phyloP scores from a whole-genome alignment of 1,140 invertebrate species.

The Drosophila willistoni region DNA sequence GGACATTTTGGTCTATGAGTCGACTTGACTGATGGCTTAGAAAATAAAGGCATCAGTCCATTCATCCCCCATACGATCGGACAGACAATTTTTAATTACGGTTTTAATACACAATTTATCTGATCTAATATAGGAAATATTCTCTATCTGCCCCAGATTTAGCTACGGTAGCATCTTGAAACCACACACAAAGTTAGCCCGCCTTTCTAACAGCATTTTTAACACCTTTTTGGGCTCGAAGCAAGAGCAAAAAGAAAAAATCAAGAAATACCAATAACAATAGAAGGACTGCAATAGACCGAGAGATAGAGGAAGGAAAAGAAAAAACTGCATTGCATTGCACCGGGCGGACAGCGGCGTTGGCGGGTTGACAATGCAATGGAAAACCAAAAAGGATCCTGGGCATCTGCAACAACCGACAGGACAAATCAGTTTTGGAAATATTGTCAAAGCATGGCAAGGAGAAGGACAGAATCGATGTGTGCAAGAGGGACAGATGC shows the following conservation, averaged over 20 bases:
- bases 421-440: slow-evolving; percentile 9
- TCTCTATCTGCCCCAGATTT: too few relatives aligned
- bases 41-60: background rate
- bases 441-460: slow-evolving; percentile 6
- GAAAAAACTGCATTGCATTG: background rate
- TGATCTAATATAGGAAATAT: too few relatives aligned
- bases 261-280: background rate
- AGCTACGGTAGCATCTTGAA: background rate
- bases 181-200: slow-evolving; percentile 9
- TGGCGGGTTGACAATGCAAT: slow-evolving; percentile 12
- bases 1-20: slow-evolving; percentile 7
- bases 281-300: background rate
- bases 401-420: slow-evolving; percentile 3
- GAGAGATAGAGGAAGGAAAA: background rate
- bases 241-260: background rate
- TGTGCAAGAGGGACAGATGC: background rate
- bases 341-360: background rate
- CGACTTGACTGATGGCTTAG: background rate
- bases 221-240: background rate
- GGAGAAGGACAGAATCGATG: background rate
- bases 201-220: slow-evolving; percentile 8
- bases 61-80: slow-evolving; percentile 5
- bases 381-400: slow-evolving; percentile 7
- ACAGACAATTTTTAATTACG: too few relatives aligned
- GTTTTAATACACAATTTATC: too few relatives aligned